Base-by-base conservation (phyloP, 37 sponge, comb jelly and placozoan genomes). In the Hormiphora californensis region DNA sequence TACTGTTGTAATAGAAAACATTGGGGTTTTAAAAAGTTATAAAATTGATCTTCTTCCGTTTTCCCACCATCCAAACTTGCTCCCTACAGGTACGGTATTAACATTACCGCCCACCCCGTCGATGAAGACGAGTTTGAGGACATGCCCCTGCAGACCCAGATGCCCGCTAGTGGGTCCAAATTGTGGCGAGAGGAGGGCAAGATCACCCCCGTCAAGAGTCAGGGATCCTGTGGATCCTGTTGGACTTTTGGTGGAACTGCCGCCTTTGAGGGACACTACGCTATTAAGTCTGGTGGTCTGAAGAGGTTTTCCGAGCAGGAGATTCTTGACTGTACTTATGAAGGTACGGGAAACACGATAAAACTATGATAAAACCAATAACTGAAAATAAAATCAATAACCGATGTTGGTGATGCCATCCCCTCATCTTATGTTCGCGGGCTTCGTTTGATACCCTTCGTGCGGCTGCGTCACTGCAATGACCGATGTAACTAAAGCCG, bases 201-300 rank as follows among this genome's bases (percentile, higher is more conserved):
- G 27, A 30, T 57, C 3, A 57, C 61, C 23, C 17, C 17, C 7
- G 61, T 57, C 9, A 57, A 57, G n/a, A 57, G 27, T 30, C 61
- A 57, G n/a, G 27, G 27, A 57, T 19, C 17, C n/a, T 57, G 61
- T 15, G 61, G 61, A 28, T 57, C 61, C 7, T 57, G 61, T 30
- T 57, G 61, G 61, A 57, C 61, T 57, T 57, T 57, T 12, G 61
- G 61, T 57, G 61, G 61, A 21, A 57, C 27, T 23, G 61, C 27
- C n/a, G 61, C 61, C 27, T 57, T 57, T 57, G 61, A 57, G 23
- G 61, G 61, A 21, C 61, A 57, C 61, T 57, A 57, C 61, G 61
- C 61, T 15, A 57, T 57, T 30, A 5, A 57, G n/a, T 28, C 61
- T 57, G 61, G 61, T 15, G 61, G 61, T 15, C 61, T 57, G 7